Conservation (phyloP, 2,888 invertebrate species). For the Gasteruption jaculator region DNA sequence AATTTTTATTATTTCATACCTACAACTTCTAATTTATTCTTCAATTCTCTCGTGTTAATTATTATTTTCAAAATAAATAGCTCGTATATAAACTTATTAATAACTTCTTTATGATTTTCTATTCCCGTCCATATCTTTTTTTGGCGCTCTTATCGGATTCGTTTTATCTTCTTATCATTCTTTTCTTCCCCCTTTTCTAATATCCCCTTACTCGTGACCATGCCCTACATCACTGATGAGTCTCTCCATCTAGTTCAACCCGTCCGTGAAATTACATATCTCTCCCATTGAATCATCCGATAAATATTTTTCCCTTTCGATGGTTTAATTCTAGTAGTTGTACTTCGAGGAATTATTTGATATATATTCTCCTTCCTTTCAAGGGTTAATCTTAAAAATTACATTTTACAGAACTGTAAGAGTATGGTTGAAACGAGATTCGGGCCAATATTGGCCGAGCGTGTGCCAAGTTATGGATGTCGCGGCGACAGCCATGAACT, state of each 20-base stretch:
- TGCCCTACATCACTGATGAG: too few relatives aligned
- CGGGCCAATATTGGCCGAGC: conserved; percentile 98
- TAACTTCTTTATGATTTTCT: too few relatives aligned
- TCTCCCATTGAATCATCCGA: conserved; percentile 2
- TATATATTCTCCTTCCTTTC: not conserved
- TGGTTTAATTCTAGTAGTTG: not conserved
- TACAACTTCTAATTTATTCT: too few relatives aligned
- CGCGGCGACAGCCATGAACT: conserved; percentile 85
- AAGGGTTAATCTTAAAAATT: conserved; percentile 1
- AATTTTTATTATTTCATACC: too few relatives aligned
- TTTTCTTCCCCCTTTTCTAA: conserved; percentile 3
- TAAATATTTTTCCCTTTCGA: not conserved
- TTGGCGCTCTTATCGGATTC: not conserved
- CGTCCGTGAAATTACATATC: not conserved
- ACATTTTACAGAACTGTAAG: conserved; percentile 74
- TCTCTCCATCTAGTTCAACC: not conserved
- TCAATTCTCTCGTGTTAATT: too few relatives aligned
- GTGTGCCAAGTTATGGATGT: conserved; percentile 95
- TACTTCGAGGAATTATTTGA: not conserved
- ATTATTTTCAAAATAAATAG: too few relatives aligned
- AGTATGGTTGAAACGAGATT: conserved; percentile 95
- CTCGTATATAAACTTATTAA: too few relatives aligned
- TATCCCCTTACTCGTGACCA: too few relatives aligned
- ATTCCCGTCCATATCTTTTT: conserved; percentile 1
- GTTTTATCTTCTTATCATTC: conserved; percentile 7